These are phyloP conservation scores for Acleris sparsana DNA, from an alignment of 2,888 invertebrate genomes.

Conservation along the genomic window DNA sequence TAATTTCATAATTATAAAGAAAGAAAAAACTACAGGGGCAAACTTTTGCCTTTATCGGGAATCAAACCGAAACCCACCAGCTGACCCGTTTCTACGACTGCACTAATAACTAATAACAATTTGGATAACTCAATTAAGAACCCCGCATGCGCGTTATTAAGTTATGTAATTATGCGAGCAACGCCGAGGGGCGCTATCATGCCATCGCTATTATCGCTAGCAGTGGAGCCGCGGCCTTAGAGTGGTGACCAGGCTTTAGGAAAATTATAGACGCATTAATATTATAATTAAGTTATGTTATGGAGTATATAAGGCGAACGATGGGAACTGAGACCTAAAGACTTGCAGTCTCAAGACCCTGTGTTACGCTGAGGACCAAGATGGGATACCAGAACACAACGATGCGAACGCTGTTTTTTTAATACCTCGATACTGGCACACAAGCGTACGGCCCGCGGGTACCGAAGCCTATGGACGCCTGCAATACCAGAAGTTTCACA, in stretches of 20 bases:
- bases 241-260: conserved; percentile 21
- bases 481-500: too few relatives aligned
- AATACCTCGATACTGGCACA: too few relatives aligned
- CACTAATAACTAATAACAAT: conserved; percentile 13
- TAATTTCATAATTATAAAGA: too few relatives aligned
- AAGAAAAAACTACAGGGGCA: background rate
- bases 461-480: too few relatives aligned
- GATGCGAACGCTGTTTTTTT: too few relatives aligned
- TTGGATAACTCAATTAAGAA: conserved; percentile 32
- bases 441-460: too few relatives aligned
- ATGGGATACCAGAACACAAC: too few relatives aligned
- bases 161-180: conserved; percentile 30
- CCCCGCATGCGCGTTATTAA: conserved; percentile 35
- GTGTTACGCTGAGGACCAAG: too few relatives aligned
- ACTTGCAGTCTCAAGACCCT: too few relatives aligned
- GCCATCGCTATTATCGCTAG: conserved; percentile 31
- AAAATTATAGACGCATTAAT: background rate
- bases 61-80: background rate
- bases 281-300: background rate
- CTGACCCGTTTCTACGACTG: conserved; percentile 19
- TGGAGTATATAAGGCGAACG: too few relatives aligned
- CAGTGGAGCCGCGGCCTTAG: conserved; percentile 24
- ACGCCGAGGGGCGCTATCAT: conserved; percentile 34
- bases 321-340: too few relatives aligned
- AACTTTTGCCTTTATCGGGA: background rate